phyloP scores from a whole-genome alignment of 2,113 vertebrate genomes.

The Cettia cetti region DNA sequence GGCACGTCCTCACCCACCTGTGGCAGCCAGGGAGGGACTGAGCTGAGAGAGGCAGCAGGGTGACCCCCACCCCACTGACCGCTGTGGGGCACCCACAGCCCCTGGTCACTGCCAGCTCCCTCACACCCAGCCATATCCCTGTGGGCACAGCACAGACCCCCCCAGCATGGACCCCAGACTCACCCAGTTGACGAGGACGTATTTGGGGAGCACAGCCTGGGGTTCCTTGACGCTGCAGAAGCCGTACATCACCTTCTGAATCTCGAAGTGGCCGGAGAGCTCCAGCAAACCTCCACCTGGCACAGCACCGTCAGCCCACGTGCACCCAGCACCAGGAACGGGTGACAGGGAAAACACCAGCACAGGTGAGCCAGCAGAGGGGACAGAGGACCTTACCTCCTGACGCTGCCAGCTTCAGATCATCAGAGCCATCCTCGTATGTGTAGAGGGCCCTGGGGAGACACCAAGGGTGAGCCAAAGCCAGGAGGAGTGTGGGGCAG shows the following conservation, averaged over 20 bases:
- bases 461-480: neutral
- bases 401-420: slow-evolving; percentile 86
- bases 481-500: fast-evolving
- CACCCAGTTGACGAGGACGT: slow-evolving; percentile 99
- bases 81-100: neutral
- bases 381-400: slow-evolving; percentile 81
- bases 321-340: neutral
- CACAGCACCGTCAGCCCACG: neutral
- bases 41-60: neutral
- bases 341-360: neutral
- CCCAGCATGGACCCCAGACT: neutral
- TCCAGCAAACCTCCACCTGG: slow-evolving; percentile 90
- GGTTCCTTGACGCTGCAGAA: slow-evolving; percentile 97
- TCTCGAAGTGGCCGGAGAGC: slow-evolving; percentile 89
- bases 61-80: neutral
- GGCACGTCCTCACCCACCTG: slow-evolving; percentile 96
- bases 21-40: neutral
- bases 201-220: slow-evolving; percentile 87
- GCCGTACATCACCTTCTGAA: slow-evolving; percentile 93
- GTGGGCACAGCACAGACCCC: neutral
- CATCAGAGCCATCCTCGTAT: slow-evolving; percentile 89
- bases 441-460: slow-evolving; percentile 91
- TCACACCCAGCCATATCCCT: neutral
- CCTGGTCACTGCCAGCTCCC: neutral
- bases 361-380: fast-evolving